Evolutionary conservation across 2,797 vertebrate species (phyloP), one percentile per base, ranked within the genome.

Genomic region (Mormyrops attenuatus): DNA sequence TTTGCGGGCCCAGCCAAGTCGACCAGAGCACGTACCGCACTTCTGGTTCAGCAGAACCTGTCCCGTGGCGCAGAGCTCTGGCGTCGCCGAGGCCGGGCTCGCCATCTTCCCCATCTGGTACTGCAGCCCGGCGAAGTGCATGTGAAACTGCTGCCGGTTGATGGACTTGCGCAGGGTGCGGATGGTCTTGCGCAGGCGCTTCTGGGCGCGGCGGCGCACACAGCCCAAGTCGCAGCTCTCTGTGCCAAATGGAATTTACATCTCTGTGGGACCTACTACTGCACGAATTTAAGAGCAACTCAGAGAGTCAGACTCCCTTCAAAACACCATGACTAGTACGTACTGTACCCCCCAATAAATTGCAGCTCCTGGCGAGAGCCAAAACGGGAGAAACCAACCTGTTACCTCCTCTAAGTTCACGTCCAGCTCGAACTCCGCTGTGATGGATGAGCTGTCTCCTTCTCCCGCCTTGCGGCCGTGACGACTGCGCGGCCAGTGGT

Each of bases 341-440:
- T 5, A 49, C 2, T 57, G 20, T 2, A 7, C 20, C 20, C 20
- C 55, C 5, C 34, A 47, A 22, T 22, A 6, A 82, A 47, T 17
- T 82, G 13, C 44, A 8, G 17, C 30, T 53, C 26, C 47, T 53
- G 49, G 90, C 53, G 53, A 22, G n/a, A 1, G 92, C 92, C 47
- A 92, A 92, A 93, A 92, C 63, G 38, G 89, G 92, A 93, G 93
- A 86, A 96, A 99, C 99, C 97, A 98, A 99, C 99, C 98, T 99
- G 98, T 99, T 97, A 99, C 98, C 98, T 99, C 98, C 97, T 98
- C 97, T 95, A 94, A 95, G 96, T 96, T 97, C 93, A 96, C 96
- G 92, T 99, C 98, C 94, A 98, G 96, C 95, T 98, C 98, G 96
- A 99, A 97, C 95, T 98, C 97, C 91, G 95, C 97, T 85, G 96